Percentiles rank a stretch among this genome's conserved stretches.
phyloP scores from a whole-genome alignment of 2,888 invertebrate species.

The Drosophila barbarae region DNA sequence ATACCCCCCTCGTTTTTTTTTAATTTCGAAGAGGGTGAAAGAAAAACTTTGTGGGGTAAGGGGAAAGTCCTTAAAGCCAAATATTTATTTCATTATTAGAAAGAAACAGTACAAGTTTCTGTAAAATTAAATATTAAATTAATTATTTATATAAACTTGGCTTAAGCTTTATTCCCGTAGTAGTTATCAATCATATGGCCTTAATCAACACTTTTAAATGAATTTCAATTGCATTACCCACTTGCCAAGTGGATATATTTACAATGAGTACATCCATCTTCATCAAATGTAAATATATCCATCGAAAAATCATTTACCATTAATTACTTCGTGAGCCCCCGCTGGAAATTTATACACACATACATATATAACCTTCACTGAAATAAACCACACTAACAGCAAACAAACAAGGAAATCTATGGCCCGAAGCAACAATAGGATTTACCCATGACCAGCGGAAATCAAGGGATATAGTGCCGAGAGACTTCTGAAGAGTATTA shows the following conservation, averaged over 20 bases:
- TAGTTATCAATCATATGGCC: constrained; percentile 9
- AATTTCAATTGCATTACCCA: background rate
- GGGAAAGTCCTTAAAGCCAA: background rate
- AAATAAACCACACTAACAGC: constrained; percentile 24
- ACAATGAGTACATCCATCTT: constrained; percentile 24
- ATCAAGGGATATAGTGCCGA: constrained; percentile 14
- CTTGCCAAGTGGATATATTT: background rate
- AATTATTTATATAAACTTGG: background rate
- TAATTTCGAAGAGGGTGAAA: constrained; percentile 6
- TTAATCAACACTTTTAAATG: background rate
- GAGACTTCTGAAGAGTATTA: constrained; percentile 4
- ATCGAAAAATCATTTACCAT: constrained; percentile 27
- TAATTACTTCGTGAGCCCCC: constrained; percentile 23
- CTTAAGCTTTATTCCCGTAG: background rate
- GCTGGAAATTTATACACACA: background rate
- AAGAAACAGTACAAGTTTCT: background rate
- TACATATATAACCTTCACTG: constrained; percentile 16
- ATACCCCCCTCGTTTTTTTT: background rate
- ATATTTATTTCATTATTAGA: background rate
- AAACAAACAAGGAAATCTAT: constrained; percentile 23
- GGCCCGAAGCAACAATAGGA: constrained; percentile 17
- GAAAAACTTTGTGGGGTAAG: constrained; percentile 1
- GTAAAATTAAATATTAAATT: background rate
- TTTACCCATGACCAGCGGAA: constrained; percentile 20
- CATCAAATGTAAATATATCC: constrained; percentile 27